Evolutionary conservation across 1,140 invertebrate species (phyloP).

Genomic region (Melanaphis sacchari): DNA sequence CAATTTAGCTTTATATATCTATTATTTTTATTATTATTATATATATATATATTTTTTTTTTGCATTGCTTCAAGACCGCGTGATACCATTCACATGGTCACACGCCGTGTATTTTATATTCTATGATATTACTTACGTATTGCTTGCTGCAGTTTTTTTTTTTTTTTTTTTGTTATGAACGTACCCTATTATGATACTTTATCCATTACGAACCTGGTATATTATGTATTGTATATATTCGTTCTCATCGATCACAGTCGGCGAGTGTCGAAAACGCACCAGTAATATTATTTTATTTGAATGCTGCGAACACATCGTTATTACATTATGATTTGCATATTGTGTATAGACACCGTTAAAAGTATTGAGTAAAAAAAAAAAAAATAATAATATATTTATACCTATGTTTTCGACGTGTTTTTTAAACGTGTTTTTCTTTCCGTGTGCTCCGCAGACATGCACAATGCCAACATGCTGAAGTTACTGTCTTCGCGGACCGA

Average conservation of each 20-base stretch:
- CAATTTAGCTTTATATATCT: background rate
- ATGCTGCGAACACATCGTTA: background rate
- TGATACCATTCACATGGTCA: background rate
- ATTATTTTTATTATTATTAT: background rate
- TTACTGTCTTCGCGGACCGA: slow-evolving; percentile 37
- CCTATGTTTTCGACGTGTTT: background rate
- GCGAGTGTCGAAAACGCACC: background rate
- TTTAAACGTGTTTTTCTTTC: background rate
- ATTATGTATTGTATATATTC: background rate
- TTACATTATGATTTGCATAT: background rate
- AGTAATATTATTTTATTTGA: slow-evolving; percentile 1
- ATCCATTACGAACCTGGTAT: background rate
- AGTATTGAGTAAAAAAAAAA: background rate
- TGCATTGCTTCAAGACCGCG: background rate
- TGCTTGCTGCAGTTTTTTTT: background rate
- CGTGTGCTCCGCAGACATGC: background rate
- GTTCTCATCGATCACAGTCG: background rate
- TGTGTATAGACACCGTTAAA: background rate
- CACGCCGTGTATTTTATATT: background rate
- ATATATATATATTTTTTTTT: background rate
- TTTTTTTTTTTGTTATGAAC: background rate
- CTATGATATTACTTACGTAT: background rate
- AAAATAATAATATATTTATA: no score
- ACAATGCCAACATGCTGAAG: slow-evolving; percentile 43
- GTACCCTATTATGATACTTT: background rate